Evolutionary conservation across 1,140 invertebrate genomes (phyloP).

Genomic region (Drosophila navojoa): DNA sequence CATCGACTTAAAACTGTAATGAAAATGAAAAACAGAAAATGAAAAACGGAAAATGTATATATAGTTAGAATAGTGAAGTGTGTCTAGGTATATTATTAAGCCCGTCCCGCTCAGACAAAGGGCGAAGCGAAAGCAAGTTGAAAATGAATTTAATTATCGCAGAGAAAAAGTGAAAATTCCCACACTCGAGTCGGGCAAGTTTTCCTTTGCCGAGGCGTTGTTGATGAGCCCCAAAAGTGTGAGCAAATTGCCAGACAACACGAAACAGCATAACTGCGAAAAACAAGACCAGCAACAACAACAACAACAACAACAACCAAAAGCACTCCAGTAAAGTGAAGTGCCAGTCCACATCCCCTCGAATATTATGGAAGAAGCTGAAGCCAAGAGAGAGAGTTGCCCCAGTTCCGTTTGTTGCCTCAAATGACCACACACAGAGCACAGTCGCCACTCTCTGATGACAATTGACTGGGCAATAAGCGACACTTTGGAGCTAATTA

Average conservation of each 20-base stretch:
- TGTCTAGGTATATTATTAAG: slow-evolving; percentile 28
- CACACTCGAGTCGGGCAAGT: slow-evolving; percentile 78
- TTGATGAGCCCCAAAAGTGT: slow-evolving; percentile 72
- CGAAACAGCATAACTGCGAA: slow-evolving; percentile 66
- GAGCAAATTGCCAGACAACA: slow-evolving; percentile 78
- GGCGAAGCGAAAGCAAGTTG: slow-evolving; percentile 62
- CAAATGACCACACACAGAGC: background rate
- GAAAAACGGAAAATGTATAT: slow-evolving; percentile 74
- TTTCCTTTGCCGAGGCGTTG: slow-evolving; percentile 59
- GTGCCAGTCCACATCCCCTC: slow-evolving; percentile 33
- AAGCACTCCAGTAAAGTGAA: slow-evolving; percentile 42
- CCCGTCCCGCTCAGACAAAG: slow-evolving; percentile 42
- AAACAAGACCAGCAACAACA: slow-evolving; percentile 19
- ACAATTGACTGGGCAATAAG: slow-evolving; percentile 68
- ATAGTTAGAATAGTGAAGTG: slow-evolving; percentile 62
- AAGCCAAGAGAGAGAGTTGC: background rate
- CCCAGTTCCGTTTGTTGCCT: slow-evolving; percentile 9
- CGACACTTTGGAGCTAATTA: slow-evolving; percentile 70
- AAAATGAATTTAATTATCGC: slow-evolving; percentile 82
- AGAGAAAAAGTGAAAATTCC: slow-evolving; percentile 79
- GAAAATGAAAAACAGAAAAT: slow-evolving; percentile 82
- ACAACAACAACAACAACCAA: background rate
- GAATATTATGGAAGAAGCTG: slow-evolving; percentile 45
- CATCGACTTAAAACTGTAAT: slow-evolving; percentile 64
- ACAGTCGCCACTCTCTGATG: background rate